A percentile compares a stretch with the other conserved stretches of the same genome.
Conservation (phyloP, 2,797 vertebrate species). For the Delichon dasypus region DNA sequence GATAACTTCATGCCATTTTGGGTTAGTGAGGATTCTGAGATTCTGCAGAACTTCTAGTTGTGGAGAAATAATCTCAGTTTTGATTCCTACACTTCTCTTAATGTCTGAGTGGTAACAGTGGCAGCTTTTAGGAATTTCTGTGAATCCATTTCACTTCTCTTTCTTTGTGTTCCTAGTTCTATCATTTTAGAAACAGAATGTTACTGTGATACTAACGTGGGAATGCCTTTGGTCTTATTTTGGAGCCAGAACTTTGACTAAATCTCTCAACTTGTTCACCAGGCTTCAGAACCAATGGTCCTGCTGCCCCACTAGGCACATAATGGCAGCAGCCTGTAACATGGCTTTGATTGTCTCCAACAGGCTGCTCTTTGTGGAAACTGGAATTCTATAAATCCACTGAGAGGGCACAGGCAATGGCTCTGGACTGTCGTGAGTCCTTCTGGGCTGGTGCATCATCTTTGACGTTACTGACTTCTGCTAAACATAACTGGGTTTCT, state of each 20-base stretch:
- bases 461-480: neutral
- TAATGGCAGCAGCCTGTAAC: neutral
- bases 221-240: neutral
- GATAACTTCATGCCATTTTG: neutral
- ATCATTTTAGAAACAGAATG: neutral
- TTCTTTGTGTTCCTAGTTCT: neutral
- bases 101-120: neutral
- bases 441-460: neutral
- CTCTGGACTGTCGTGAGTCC: neutral
- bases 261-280: neutral
- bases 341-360: neutral
- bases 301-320: accelerated
- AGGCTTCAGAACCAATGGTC: neutral
- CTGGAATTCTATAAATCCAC: neutral
- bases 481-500: neutral
- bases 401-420: neutral
- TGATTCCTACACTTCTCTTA: neutral
- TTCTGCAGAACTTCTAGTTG: neutral
- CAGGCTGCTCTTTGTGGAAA: neutral
- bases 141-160: neutral
- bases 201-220: neutral
- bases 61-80: neutral
- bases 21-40: neutral
- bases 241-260: neutral
- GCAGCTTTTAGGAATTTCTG: neutral